Percentiles rank a stretch among this genome's conserved stretches.
Conservation (phyloP, 2,888 invertebrate genomes). For the Parasteatoda lunata region DNA sequence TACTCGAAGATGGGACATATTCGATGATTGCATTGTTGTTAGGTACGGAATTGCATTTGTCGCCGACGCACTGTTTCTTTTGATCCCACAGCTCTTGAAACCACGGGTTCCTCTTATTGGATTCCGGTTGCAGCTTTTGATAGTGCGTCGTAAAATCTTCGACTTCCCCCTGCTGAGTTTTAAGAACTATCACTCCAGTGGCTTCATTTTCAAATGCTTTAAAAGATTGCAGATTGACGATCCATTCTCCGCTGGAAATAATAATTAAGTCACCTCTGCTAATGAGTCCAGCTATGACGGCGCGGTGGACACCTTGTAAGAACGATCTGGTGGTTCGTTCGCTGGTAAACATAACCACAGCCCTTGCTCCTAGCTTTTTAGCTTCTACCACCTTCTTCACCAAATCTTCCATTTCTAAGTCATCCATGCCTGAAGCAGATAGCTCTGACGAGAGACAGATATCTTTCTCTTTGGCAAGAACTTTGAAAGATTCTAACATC, state of each 20-base stretch:
- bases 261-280: conserved; percentile 58
- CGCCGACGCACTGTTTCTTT: conserved; percentile 56
- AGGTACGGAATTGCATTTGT: conserved; percentile 72
- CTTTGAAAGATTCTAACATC: conserved; percentile 57
- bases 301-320: conserved; percentile 53
- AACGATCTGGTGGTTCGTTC: conserved; percentile 46
- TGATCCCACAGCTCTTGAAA: conserved; percentile 75
- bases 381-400: conserved; percentile 49
- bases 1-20: conserved; percentile 43
- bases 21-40: conserved; percentile 70
- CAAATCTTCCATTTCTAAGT: conserved; percentile 46
- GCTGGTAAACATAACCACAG: conserved; percentile 62
- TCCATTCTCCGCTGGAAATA: conserved; percentile 66
- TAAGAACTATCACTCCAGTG: conserved; percentile 59
- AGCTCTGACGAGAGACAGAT: conserved; percentile 63
- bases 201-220: conserved; percentile 67
- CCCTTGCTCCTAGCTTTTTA: conserved; percentile 64
- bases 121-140: conserved; percentile 70
- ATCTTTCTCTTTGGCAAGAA: conserved; percentile 41
- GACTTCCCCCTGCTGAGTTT: conserved; percentile 66
- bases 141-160: conserved; percentile 71
- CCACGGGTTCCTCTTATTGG: conserved; percentile 74
- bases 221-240: conserved; percentile 63
- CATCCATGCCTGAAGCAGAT: conserved; percentile 22
- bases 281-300: conserved; percentile 44